These are phyloP conservation scores for Dorcus hopei DNA, from an alignment of 2,888 invertebrate species.

Conservation along the genomic window DNA sequence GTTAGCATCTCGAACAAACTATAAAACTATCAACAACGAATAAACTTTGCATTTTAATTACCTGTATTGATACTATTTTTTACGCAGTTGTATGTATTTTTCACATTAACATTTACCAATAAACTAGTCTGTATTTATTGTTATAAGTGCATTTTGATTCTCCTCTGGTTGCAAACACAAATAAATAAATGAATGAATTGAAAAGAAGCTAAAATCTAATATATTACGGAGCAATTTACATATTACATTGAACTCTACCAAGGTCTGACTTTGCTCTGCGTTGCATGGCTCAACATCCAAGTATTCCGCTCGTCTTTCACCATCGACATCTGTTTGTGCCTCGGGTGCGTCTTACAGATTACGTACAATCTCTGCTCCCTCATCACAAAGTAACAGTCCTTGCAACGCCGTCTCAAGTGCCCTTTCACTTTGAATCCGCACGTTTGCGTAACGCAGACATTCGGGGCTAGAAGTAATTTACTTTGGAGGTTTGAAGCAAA, in stretches of 20 bases:
- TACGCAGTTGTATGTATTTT: slow-evolving; percentile 16
- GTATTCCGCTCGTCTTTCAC: slow-evolving; percentile 65
- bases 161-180: background rate
- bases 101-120: slow-evolving; percentile 15
- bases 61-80: background rate
- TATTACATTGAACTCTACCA: slow-evolving; percentile 44
- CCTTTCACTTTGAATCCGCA: slow-evolving; percentile 74
- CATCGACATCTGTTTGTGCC: slow-evolving; percentile 81
- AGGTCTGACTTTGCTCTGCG: slow-evolving; percentile 57
- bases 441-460: slow-evolving; percentile 17
- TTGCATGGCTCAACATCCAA: slow-evolving; percentile 74
- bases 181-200: too few species aligned
- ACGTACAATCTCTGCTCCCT: slow-evolving; percentile 67
- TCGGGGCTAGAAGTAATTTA: too few species aligned
- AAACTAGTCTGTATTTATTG: slow-evolving; percentile 19
- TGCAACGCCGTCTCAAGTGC: slow-evolving; percentile 66
- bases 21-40: too few species aligned
- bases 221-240: too few species aligned
- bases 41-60: too few species aligned
- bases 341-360: slow-evolving; percentile 70
- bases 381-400: slow-evolving; percentile 72
- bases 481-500: too few species aligned
- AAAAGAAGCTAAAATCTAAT: too few species aligned
- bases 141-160: slow-evolving; percentile 1
- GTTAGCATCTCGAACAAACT: too few species aligned